Evolutionary conservation across 2,888 invertebrate species (phyloP).

Genomic region (Cephalotes varians): DNA sequence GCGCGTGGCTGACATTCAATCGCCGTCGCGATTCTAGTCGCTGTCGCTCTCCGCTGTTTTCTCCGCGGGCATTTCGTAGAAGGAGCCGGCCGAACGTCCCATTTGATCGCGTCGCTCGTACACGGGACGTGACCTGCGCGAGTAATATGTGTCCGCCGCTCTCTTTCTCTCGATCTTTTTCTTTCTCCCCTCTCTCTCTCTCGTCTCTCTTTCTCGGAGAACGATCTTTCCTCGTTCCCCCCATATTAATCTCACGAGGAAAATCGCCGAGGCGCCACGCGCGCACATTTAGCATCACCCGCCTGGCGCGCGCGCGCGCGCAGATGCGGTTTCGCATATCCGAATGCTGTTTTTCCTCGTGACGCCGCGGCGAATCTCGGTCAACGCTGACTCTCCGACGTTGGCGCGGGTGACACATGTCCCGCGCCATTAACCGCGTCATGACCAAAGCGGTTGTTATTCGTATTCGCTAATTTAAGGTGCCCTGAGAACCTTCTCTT

Average conservation of each 20-base stretch:
- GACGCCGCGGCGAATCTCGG: conserved; percentile 44
- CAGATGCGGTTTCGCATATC: conserved; percentile 50
- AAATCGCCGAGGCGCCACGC: conserved; percentile 24
- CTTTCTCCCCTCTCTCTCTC: not conserved
- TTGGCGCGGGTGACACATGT: conserved; percentile 47
- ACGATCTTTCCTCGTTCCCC: conserved; percentile 23
- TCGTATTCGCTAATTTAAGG: conserved; percentile 42
- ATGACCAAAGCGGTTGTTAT: conserved; percentile 37
- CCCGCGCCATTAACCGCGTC: conserved; percentile 42
- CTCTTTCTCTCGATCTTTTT: conserved; percentile 7
- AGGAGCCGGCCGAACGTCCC: conserved; percentile 36
- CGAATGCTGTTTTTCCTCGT: conserved; percentile 43
- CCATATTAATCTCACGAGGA: conserved; percentile 34
- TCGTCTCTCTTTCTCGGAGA: not conserved
- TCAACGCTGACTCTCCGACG: conserved; percentile 39
- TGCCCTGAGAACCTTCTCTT: not conserved
- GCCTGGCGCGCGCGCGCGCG: conserved; percentile 15
- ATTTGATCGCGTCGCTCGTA: conserved; percentile 52
- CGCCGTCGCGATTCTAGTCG: conserved; percentile 54
- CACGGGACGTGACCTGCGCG: conserved; percentile 46
- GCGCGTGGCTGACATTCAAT: conserved; percentile 78
- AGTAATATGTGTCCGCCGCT: conserved; percentile 16
- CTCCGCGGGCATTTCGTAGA: conserved; percentile 47
- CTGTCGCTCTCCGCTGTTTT: conserved; percentile 43
- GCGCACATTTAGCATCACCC: conserved; percentile 23